Conservation (phyloP, 1,140 invertebrate species). For the Lepidurus apus region DNA sequence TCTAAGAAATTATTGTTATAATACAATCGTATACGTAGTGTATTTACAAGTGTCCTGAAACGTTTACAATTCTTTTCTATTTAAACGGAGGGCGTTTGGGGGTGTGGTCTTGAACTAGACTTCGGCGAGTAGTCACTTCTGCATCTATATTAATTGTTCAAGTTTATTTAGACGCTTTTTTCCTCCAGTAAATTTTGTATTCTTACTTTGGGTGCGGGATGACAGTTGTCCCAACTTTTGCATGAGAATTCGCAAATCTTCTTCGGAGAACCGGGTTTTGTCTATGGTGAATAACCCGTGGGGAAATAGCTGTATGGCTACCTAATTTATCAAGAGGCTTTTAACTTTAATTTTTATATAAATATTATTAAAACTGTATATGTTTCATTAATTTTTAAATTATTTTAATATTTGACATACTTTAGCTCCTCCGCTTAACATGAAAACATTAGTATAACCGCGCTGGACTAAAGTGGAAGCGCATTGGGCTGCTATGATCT, state of each 20-base stretch:
- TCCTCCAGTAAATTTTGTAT: no score
- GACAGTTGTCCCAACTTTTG: background rate
- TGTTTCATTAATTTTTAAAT: background rate
- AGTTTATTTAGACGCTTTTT: no score
- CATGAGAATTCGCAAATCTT: background rate
- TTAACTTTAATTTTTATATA: background rate
- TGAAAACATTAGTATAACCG: conserved; percentile 52
- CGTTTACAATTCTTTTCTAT: background rate
- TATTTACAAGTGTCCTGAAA: background rate
- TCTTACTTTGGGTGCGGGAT: background rate
- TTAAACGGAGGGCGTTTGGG: background rate
- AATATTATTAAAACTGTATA: background rate
- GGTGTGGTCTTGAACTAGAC: background rate
- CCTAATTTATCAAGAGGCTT: background rate
- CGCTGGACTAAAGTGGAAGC: conserved; percentile 49
- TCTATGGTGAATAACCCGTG: background rate
- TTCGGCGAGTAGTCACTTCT: background rate
- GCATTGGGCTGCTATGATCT: conserved; percentile 44
- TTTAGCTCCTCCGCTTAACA: conserved; percentile 49
- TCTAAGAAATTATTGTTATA: background rate
- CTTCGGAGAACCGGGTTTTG: background rate
- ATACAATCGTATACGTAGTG: background rate
- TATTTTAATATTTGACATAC: conserved; percentile 30
- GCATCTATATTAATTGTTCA: background rate
- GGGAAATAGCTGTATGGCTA: background rate